phyloP scores from a whole-genome alignment of 1,140 invertebrate genomes.

The Oryctes rhinoceros region DNA sequence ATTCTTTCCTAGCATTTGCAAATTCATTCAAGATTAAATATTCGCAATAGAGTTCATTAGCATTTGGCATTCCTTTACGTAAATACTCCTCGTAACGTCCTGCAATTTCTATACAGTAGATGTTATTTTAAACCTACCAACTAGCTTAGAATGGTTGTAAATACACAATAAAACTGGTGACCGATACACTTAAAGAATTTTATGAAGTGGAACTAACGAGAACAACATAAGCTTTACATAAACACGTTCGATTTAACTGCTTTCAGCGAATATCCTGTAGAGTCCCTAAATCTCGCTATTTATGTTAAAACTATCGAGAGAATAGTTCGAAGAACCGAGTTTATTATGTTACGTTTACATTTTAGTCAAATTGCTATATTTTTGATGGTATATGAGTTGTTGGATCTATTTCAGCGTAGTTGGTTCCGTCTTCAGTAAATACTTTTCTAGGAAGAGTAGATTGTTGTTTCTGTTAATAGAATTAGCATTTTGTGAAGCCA shows the following conservation, averaged over 20 bases:
- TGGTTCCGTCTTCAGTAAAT: not conserved
- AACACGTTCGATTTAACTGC: not conserved
- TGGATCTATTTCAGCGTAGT: no score
- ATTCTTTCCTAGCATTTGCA: no score
- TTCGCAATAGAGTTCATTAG: not conserved
- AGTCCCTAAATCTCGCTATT: not conserved
- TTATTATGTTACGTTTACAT: not conserved
- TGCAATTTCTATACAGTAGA: not conserved
- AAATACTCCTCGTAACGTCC: not conserved
- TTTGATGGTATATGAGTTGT: not conserved
- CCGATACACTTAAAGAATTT: constrained; percentile 10
- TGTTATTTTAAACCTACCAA: not conserved
- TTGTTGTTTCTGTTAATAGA: no score
- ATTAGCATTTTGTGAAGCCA: no score
- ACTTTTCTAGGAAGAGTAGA: not conserved
- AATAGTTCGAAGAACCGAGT: not conserved
- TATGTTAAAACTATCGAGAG: not conserved
- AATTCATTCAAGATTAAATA: no score
- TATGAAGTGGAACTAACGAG: constrained; percentile 10
- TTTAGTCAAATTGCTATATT: not conserved
- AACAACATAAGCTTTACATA: not conserved
- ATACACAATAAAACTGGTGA: constrained; percentile 15
- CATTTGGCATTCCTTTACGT: not conserved
- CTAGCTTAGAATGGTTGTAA: not conserved
- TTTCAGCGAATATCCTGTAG: not conserved